phyloP scores from a whole-genome alignment of 1,140 invertebrate species.

The Drosophila subobscura region DNA sequence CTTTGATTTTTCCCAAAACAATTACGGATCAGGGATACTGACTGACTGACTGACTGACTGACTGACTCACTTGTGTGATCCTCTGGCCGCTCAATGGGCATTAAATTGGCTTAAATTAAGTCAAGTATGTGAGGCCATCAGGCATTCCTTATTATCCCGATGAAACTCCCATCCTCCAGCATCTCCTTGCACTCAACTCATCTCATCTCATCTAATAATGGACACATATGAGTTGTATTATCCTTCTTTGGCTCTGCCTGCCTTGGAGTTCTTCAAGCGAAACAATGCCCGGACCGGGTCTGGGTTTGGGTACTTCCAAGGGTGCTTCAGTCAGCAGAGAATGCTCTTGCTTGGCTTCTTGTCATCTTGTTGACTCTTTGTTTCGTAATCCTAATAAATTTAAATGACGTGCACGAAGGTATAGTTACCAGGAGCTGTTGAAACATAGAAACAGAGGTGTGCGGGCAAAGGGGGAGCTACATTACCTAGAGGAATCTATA shows the following conservation, averaged over 20 bases:
- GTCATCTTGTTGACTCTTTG: constrained; percentile 76
- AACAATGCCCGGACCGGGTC: constrained; percentile 21
- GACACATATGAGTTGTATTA: constrained; percentile 66
- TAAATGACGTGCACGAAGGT: constrained; percentile 57
- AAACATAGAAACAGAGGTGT: constrained; percentile 47
- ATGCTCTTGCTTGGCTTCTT: constrained; percentile 36
- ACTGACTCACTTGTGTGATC: constrained; percentile 59
- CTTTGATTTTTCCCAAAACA: constrained; percentile 48
- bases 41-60: constrained; percentile 29
- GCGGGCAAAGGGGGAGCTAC: background rate
- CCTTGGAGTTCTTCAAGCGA: constrained; percentile 25
- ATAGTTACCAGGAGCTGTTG: constrained; percentile 10
- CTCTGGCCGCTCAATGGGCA: constrained; percentile 53
- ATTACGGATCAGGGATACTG: constrained; percentile 35
- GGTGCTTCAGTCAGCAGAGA: constrained; percentile 24
- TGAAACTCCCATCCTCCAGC: constrained; percentile 19
- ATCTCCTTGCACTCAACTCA: constrained; percentile 5
- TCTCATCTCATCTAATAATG: constrained; percentile 54
- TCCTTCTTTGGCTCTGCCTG: constrained; percentile 47
- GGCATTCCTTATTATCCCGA: constrained; percentile 22
- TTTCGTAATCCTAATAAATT: constrained; percentile 80
- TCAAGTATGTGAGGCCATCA: constrained; percentile 67
- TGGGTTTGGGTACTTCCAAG: constrained; percentile 29
- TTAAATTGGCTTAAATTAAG: constrained; percentile 81
- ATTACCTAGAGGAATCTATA: constrained; percentile 2